Evolutionary conservation across 2,113 vertebrate genomes (phyloP).

Genomic region (Brachyhypopomus gauderio): DNA sequence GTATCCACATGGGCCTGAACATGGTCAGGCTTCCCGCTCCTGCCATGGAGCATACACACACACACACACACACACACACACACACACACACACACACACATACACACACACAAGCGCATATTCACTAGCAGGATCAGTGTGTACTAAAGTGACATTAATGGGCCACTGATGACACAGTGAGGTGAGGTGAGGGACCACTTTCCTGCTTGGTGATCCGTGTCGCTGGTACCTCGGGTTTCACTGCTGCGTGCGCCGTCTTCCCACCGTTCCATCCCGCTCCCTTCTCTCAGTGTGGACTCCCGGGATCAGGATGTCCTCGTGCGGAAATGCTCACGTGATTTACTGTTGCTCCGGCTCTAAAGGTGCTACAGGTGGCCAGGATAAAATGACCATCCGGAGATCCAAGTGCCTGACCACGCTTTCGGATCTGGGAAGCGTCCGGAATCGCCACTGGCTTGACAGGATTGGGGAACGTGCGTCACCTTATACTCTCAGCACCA

Average conservation of each 20-base stretch:
- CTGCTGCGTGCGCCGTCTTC: constrained; percentile 64
- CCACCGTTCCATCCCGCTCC: background rate
- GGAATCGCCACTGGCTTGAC: constrained; percentile 65
- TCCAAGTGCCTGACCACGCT: constrained; percentile 61
- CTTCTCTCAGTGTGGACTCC: constrained; percentile 56
- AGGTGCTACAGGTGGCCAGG: constrained; percentile 69
- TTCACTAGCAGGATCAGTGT: constrained; percentile 60
- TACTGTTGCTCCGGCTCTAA: constrained; percentile 71
- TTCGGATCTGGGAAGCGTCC: constrained; percentile 54
- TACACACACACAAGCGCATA: constrained; percentile 36
- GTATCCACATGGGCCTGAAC: constrained; percentile 78
- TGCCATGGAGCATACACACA: constrained; percentile 63
- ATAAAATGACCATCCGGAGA: constrained; percentile 70
- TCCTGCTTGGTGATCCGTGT: constrained; percentile 78
- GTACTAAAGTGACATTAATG: constrained; percentile 83
- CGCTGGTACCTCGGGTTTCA: constrained; percentile 76
- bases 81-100: background rate
- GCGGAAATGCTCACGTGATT: constrained; percentile 81
- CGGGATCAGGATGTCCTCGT: constrained; percentile 73
- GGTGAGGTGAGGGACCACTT: constrained; percentile 75
- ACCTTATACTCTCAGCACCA: constrained; percentile 72
- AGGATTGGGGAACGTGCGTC: constrained; percentile 67
- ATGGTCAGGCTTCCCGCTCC: constrained; percentile 76
- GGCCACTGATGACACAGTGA: constrained; percentile 80
- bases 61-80: constrained; percentile 57